Evolutionary conservation across 2,113 vertebrate genomes (phyloP).

Genomic region (Caloenas nicobarica): DNA sequence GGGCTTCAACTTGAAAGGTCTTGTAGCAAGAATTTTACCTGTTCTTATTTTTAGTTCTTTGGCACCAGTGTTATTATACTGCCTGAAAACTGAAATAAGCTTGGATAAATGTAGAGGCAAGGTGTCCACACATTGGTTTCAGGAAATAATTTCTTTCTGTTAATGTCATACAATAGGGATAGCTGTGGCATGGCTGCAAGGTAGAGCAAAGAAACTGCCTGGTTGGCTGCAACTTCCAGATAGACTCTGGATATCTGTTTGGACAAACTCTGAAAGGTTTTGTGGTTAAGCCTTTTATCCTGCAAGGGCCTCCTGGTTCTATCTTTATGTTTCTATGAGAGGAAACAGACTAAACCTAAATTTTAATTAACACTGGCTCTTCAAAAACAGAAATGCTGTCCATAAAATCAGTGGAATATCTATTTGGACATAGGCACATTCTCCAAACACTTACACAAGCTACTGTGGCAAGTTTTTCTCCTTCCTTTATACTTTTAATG

Average conservation of each 20-base stretch:
- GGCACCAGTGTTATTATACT: neutral
- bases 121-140: neutral
- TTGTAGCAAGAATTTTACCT: neutral
- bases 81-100: neutral
- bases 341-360: neutral
- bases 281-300: neutral
- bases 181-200: neutral
- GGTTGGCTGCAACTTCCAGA: neutral
- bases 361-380: neutral
- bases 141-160: neutral
- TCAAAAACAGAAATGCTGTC: neutral
- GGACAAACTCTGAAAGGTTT: neutral
- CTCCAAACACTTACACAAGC: neutral
- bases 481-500: neutral
- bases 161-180: accelerated
- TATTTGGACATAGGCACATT: neutral
- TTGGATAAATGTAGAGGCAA: neutral
- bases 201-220: neutral
- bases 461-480: neutral
- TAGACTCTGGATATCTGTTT: neutral
- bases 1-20: neutral
- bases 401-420: neutral
- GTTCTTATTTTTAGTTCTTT: neutral
- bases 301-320: neutral
- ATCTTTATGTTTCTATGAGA: neutral